A percentile compares a stretch with the other conserved stretches of the same genome.
phyloP scores from a whole-genome alignment of 2,888 invertebrate genomes.

The Mythimna ferrago region DNA sequence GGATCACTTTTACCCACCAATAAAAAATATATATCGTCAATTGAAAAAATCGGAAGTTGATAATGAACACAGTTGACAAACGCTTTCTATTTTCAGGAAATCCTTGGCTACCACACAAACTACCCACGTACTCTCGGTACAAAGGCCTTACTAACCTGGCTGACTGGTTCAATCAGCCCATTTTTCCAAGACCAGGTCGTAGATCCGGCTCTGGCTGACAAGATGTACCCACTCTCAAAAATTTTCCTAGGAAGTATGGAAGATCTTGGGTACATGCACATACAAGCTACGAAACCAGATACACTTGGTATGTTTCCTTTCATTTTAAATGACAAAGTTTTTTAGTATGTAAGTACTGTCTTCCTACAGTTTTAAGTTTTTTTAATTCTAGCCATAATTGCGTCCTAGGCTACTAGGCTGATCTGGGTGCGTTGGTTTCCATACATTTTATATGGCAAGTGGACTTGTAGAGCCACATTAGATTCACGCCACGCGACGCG shows the following conservation, averaged over 20 bases:
- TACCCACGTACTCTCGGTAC: conserved; percentile 26
- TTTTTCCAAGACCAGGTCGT: conserved; percentile 34
- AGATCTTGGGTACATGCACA: conserved; percentile 55
- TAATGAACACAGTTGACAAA: not conserved
- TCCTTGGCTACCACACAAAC: conserved; percentile 58
- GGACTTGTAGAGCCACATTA: no score
- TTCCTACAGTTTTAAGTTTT: no score
- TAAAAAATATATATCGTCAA: no score
- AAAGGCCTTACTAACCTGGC: conserved; percentile 20
- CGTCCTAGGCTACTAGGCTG: no score
- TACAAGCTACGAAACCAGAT: conserved; percentile 62
- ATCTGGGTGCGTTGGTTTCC: no score
- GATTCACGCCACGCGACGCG: no score
- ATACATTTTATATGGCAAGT: no score
- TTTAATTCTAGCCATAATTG: no score
- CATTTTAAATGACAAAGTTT: not conserved
- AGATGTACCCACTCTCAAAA: conserved; percentile 51
- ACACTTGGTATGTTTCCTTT: conserved; percentile 49
- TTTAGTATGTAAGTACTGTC: no score
- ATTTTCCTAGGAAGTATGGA: conserved; percentile 1
- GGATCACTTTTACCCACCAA: no score
- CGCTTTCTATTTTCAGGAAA: conserved; percentile 29
- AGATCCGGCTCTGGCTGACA: conserved; percentile 20
- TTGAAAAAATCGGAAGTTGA: not conserved
- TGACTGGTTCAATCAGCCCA: conserved; percentile 37